A percentile compares a stretch with the other conserved stretches of the same genome.
phyloP scores from a whole-genome alignment of 37 sponge, comb jelly and placozoan species.

The Beroe ovata region DNA sequence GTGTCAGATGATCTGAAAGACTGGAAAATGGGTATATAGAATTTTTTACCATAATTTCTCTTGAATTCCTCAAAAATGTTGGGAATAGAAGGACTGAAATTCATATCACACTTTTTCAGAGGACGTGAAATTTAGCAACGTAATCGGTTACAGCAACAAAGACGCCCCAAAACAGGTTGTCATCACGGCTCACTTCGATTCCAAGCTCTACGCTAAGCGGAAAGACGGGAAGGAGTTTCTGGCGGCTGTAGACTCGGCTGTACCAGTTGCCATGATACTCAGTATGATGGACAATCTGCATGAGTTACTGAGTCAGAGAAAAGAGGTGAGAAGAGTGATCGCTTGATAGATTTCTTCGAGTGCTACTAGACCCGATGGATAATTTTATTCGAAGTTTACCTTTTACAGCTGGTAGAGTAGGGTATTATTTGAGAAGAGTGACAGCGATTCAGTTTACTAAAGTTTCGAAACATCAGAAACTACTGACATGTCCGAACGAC shows the following conservation, averaged over 20 bases:
- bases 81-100: too few relatives aligned
- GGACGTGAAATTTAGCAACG: slow-evolving; percentile 25
- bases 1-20: not conserved
- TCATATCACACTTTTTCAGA: not conserved
- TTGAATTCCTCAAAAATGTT: too few relatives aligned
- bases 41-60: too few relatives aligned
- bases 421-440: too few relatives aligned
- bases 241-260: slow-evolving; percentile 93
- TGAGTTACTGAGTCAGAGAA: slow-evolving; percentile 12
- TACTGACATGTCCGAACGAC: not conserved
- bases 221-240: not conserved
- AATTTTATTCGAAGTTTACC: too few relatives aligned
- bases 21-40: not conserved
- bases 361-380: too few relatives aligned
- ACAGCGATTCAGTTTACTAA: too few relatives aligned
- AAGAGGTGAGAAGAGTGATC: too few relatives aligned
- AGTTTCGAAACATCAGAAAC: not conserved
- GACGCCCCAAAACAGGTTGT: slow-evolving; percentile 28
- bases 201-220: not conserved
- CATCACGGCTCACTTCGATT: slow-evolving; percentile 51
- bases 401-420: too few relatives aligned
- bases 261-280: slow-evolving; percentile 92
- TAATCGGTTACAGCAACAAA: slow-evolving; percentile 47
- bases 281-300: slow-evolving; percentile 78
- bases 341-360: too few relatives aligned